These are phyloP conservation scores for Spicauda simplicius DNA, from an alignment of 2,888 invertebrate genomes.

Conservation along the genomic window DNA sequence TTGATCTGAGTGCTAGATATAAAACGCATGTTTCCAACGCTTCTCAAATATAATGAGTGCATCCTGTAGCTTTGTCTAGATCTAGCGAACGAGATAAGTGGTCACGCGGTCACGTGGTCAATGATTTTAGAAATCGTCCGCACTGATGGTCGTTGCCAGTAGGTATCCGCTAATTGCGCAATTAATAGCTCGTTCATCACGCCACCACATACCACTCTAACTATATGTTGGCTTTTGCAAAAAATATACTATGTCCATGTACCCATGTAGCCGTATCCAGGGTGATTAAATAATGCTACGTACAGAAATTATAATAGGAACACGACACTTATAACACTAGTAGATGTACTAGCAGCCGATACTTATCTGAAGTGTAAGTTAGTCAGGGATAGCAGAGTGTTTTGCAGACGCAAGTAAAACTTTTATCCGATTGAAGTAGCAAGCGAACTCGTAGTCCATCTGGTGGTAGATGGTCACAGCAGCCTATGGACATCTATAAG, in stretches of 20 bases:
- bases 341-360: no score
- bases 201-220: constrained; percentile 28
- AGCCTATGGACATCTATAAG: no score
- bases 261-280: background rate
- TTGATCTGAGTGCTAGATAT: background rate
- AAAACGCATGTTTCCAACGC: background rate
- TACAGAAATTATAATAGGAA: no score
- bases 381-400: no score
- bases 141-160: constrained; percentile 51
- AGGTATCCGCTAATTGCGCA: constrained; percentile 57
- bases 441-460: no score
- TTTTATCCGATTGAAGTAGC: no score
- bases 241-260: background rate
- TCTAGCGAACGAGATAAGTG: constrained; percentile 6
- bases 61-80: constrained; percentile 26
- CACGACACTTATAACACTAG: no score
- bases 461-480: no score
- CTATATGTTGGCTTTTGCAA: constrained; percentile 18
- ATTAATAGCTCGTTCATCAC: constrained; percentile 45
- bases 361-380: no score
- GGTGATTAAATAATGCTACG: background rate
- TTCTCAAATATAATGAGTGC: constrained; percentile 20
- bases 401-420: no score
- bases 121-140: constrained; percentile 44
- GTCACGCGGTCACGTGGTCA: constrained; percentile 33